These are phyloP conservation scores for Patella ulyssiponensis DNA, from an alignment of 2,888 invertebrate genomes.

Conservation along the genomic window DNA sequence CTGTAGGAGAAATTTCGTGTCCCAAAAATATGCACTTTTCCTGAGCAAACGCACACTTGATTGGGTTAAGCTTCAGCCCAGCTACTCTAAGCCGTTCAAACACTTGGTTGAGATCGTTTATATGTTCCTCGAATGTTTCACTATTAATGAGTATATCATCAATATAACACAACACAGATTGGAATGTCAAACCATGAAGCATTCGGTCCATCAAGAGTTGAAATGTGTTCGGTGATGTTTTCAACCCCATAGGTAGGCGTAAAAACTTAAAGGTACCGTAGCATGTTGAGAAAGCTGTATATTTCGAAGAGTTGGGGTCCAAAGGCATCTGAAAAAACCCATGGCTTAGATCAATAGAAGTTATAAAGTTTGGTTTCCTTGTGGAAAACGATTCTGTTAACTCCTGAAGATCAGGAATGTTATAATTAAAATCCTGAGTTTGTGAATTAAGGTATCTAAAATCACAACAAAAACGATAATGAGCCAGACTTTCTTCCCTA, in stretches of 20 bases:
- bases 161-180: constrained; percentile 36
- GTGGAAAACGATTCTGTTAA: constrained; percentile 39
- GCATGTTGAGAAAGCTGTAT: constrained; percentile 36
- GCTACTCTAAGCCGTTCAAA: constrained; percentile 21
- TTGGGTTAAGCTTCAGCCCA: constrained; percentile 32
- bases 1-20: constrained; percentile 25
- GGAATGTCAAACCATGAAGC: constrained; percentile 33
- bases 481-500: constrained; percentile 18
- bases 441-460: constrained; percentile 35
- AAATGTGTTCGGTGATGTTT: constrained; percentile 33
- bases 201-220: constrained; percentile 40
- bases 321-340: constrained; percentile 37
- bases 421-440: constrained; percentile 29
- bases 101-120: constrained; percentile 28
- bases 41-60: constrained; percentile 31
- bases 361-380: constrained; percentile 34
- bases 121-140: constrained; percentile 24
- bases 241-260: constrained; percentile 38
- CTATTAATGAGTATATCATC: constrained; percentile 35
- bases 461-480: constrained; percentile 23
- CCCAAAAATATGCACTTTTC: constrained; percentile 25
- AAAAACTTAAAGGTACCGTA: constrained; percentile 38
- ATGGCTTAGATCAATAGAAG: constrained; percentile 34
- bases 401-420: constrained; percentile 33
- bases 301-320: constrained; percentile 7